Base-by-base conservation (phyloP, 2,797 vertebrate genomes). In the Prionace glauca region DNA sequence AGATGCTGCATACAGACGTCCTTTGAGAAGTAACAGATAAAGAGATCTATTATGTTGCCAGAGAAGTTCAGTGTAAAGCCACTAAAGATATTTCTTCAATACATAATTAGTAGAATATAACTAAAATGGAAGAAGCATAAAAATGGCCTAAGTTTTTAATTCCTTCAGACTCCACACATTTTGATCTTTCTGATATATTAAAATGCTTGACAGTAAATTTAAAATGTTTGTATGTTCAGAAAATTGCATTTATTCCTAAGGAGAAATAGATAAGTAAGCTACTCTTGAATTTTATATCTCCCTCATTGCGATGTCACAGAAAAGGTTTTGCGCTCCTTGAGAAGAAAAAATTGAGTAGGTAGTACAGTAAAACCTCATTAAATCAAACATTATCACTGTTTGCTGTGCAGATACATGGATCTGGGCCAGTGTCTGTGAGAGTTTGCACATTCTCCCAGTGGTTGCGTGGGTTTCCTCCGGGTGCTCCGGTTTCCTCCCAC, bases 1-100 rank as follows among this genome's bases (percentile, higher is more conserved):
- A 99, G 98, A 99, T 98, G 71, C 97, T 99, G 96, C 98, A 99
- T 97, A 99, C 99, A 8, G 99, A 99, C 97, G 99, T 99, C 97
- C 98, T 99, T 65, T 98, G 99, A 2, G 99, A 99, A 97, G 99
- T 99, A 96, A 99, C 99, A 91, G 99, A 99, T 96, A 99, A 99
- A 97, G 99, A 99, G 97, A 99, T 99, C 96, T 98, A 98, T 96
- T 98, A 98, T 0, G 97, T 99, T 96, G 98, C 99, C 97, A 98
- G 98, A 98, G 99, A 99, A 88, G 97, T 98, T 95, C 99, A 99
- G 96, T 98, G 98, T 96, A 99, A 99, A 98, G 99, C 99, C 97
- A 99, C 98, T 96, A 99, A 99, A 99, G 99, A 99, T 99, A 50
- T 50, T 50, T 50, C 45, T 96, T 32, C 45, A 71, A 71, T 72